phyloP scores from a whole-genome alignment of 2,113 vertebrate genomes.

The Myotis davidii region DNA sequence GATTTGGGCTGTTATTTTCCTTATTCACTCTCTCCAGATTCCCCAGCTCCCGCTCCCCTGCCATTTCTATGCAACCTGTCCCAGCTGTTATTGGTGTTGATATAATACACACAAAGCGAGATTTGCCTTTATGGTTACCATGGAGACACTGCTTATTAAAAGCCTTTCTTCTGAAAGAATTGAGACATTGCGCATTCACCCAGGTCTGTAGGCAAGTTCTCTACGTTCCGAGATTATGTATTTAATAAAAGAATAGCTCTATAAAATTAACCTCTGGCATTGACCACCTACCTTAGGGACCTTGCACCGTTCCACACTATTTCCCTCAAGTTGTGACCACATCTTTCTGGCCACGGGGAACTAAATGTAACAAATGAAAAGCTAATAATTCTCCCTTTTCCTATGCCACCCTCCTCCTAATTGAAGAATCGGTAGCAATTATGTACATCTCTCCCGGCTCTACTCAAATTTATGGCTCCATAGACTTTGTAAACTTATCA shows the following conservation, averaged over 20 bases:
- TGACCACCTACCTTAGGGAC: neutral
- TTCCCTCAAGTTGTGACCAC: neutral
- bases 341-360: neutral
- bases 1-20: neutral
- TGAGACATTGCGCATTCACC: neutral
- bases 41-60: neutral
- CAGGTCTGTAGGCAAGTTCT: neutral
- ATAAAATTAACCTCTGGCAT: neutral
- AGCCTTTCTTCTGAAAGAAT: conserved; percentile 53
- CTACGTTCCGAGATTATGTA: neutral
- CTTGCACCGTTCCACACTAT: fast-evolving
- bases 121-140: conserved; percentile 72
- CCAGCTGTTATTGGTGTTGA: conserved; percentile 33
- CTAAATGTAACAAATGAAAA: neutral
- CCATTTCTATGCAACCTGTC: neutral
- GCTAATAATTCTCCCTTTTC: neutral
- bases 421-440: neutral
- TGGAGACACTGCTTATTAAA: conserved; percentile 66
- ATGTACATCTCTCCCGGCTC: neutral
- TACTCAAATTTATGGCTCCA: neutral
- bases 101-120: conserved; percentile 43
- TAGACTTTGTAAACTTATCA: neutral
- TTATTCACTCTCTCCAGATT: neutral
- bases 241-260: neutral
- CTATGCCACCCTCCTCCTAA: neutral